These are phyloP conservation scores for Xestia c-nigrum DNA, from an alignment of 2,888 invertebrate genomes.

Conservation along the genomic window DNA sequence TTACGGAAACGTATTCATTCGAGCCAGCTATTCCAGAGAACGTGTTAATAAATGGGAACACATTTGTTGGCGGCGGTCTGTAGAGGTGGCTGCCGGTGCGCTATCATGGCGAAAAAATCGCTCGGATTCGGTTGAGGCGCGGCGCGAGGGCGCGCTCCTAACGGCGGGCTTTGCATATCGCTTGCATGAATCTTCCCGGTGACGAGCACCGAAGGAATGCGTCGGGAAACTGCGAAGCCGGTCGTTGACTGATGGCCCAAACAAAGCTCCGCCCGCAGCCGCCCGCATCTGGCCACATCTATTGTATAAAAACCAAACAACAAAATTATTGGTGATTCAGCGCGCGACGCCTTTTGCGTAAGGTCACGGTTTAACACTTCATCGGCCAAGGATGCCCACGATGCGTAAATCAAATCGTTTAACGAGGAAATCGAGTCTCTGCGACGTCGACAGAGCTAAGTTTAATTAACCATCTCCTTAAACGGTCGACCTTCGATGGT, in stretches of 20 bases:
- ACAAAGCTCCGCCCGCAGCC: conserved; percentile 73
- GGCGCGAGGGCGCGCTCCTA: conserved; percentile 72
- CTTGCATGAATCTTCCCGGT: conserved; percentile 82
- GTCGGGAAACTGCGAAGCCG: conserved; percentile 77
- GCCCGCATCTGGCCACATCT: conserved; percentile 75
- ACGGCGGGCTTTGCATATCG: conserved; percentile 81
- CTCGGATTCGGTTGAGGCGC: conserved; percentile 66
- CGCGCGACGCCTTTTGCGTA: conserved; percentile 79
- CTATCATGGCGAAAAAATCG: conserved; percentile 71
- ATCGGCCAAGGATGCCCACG: conserved; percentile 77
- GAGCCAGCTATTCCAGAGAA: conserved; percentile 64
- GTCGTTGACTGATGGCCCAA: conserved; percentile 84
- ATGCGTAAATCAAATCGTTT: conserved; percentile 83
- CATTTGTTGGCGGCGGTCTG: conserved; percentile 43
- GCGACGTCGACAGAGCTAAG: conserved; percentile 74
- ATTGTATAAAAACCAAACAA: conserved; percentile 76
- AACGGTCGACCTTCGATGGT: conserved; percentile 78
- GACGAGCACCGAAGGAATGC: conserved; percentile 81
- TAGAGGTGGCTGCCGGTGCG: conserved; percentile 47
- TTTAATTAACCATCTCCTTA: conserved; percentile 84
- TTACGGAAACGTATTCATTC: conserved; percentile 69
- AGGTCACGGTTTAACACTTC: conserved; percentile 81
- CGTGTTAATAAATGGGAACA: conserved; percentile 62
- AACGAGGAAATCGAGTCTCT: conserved; percentile 77
- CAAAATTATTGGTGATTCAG: conserved; percentile 82